Evolutionary conservation across 2,113 vertebrate species (phyloP), one percentile per base, ranked within the genome.

Genomic region (Nothoprocta perdicaria): DNA sequence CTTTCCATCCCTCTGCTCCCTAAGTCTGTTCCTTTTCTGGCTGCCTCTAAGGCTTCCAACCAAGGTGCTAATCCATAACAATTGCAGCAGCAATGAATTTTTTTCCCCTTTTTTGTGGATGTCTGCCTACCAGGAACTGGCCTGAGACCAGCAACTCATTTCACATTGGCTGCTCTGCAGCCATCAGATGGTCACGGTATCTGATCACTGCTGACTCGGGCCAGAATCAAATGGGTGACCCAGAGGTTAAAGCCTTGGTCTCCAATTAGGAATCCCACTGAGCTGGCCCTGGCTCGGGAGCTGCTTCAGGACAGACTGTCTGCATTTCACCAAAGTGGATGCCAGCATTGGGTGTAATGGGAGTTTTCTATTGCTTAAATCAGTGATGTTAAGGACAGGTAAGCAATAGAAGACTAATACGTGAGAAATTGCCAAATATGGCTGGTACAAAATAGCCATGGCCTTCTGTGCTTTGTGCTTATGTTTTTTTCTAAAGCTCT

Each of bases 21-120:
- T 0, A 0, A n/a, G 86, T 60, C 72, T 15, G 3, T 83, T 95
- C 55, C 9, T 33, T 94, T 87, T 83, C 84, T 96, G 84, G 19
- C 88, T 92, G 60, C 9, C 68, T 93, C 84, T 95, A 74, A 85
- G 82, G 86, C 68, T 94, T 90, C 89, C 87, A 93, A 87, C 84
- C 38, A 96, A 95, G 91, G 95, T 91, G 95, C 84, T 95, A 94
- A 95, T 90, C 76, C 68, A 2, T 96, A 89, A 87, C 79, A 83
- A 5, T 92, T 96, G 68, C 82, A 89, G 33, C 52, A 35, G 68
- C 58, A 84, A 6, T 81, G 46, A 6, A 7, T 57, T 77, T 31
- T 68, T 83, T 69, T 5, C 19, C 63, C 23, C 12, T 4, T 75
- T 76, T 92, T 78, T 1, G 7, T 89, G 84, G 68, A 83, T 45